A percentile compares a stretch with the other conserved stretches of the same genome.
Conservation (phyloP, 2,888 invertebrate species). For the Cerceris rybyensis region DNA sequence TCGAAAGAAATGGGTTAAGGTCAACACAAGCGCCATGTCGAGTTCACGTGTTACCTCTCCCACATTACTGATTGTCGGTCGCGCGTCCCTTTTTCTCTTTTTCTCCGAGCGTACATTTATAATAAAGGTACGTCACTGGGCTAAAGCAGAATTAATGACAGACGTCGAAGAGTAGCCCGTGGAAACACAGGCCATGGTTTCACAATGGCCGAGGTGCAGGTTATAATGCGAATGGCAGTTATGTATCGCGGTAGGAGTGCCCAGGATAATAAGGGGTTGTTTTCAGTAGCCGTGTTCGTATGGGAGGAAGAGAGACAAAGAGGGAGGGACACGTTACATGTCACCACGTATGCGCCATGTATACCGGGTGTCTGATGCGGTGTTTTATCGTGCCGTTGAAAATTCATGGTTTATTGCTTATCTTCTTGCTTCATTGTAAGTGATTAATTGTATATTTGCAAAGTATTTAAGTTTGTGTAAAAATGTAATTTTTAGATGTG, state of each 20-base stretch:
- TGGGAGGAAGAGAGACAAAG: constrained; percentile 20
- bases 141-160: constrained; percentile 74
- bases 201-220: constrained; percentile 71
- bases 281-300: constrained; percentile 58
- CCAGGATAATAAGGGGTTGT: constrained; percentile 74
- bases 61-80: constrained; percentile 27
- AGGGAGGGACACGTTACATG: constrained; percentile 31
- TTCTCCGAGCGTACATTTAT: constrained; percentile 37
- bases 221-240: constrained; percentile 64
- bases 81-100: constrained; percentile 15
- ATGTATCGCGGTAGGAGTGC: constrained; percentile 71
- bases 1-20: constrained; percentile 1
- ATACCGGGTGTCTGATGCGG: constrained; percentile 15
- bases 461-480: too few relatives aligned
- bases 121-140: constrained; percentile 60
- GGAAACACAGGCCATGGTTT: constrained; percentile 71
- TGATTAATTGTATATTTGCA: too few relatives aligned
- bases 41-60: background rate
- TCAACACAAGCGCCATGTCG: background rate
- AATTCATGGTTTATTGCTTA: background rate
- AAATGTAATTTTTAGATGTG: too few relatives aligned
- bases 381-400: background rate
- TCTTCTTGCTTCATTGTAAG: background rate
- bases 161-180: constrained; percentile 73
- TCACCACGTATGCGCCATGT: constrained; percentile 21